Percentiles rank a stretch among this genome's conserved stretches.
Conservation (phyloP, 2,888 invertebrate genomes). For the Cloeon dipterum region DNA sequence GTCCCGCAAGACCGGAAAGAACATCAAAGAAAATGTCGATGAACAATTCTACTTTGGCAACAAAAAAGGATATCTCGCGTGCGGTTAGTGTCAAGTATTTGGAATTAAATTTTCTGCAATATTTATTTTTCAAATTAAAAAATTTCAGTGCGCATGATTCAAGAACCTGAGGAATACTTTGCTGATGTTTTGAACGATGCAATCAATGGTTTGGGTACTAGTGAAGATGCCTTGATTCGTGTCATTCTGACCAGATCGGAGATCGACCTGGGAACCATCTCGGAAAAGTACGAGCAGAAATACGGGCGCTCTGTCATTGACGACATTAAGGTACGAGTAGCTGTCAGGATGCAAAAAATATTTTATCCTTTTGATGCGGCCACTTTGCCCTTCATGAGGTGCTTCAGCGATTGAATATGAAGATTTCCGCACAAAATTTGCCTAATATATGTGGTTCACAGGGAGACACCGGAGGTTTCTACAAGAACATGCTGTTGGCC, state of each 20-base stretch:
- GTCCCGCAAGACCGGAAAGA: not conserved
- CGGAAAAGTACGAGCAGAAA: constrained; percentile 15
- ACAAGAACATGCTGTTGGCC: no score
- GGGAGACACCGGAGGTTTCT: no score
- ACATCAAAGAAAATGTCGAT: not conserved
- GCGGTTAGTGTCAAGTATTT: no score
- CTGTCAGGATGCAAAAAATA: no score
- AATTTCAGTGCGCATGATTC: not conserved
- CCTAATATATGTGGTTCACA: no score
- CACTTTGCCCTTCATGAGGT: no score
- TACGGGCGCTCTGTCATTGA: constrained; percentile 11
- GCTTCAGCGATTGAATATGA: no score
- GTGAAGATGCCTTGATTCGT: constrained; percentile 19
- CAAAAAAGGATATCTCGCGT: not conserved
- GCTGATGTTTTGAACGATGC: constrained; percentile 17
- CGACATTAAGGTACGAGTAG: no score
- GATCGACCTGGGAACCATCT: constrained; percentile 19
- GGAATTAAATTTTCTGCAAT: no score
- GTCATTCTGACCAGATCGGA: constrained; percentile 17
- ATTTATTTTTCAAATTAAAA: no score
- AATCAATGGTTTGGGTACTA: constrained; percentile 19
- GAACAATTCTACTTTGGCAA: not conserved
- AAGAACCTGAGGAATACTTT: constrained; percentile 11
- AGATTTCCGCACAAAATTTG: no score
- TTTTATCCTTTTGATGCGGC: no score